Evolutionary conservation across 1,140 invertebrate species (phyloP).

Genomic region (Panagrolaimus sp.): DNA sequence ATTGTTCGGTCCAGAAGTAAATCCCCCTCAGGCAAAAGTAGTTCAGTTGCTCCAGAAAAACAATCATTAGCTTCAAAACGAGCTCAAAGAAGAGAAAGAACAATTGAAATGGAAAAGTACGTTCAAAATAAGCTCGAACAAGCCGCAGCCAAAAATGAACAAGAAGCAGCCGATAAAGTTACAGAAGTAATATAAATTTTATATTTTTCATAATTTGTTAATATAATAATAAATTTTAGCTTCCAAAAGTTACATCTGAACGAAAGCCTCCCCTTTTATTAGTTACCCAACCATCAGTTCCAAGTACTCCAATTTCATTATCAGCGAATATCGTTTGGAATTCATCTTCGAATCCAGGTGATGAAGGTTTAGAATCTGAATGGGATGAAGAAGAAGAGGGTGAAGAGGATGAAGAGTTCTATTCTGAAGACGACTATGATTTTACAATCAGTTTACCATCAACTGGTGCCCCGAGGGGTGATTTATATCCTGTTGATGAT

Average conservation of each 20-base stretch:
- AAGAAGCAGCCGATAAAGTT: background rate
- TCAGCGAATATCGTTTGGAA: conserved; percentile 13
- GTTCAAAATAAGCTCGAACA: background rate
- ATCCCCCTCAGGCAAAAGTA: background rate
- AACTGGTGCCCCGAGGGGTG: conserved; percentile 15
- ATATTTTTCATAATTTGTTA: background rate
- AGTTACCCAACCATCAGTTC: conserved; percentile 20
- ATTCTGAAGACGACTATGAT: conserved; percentile 2
- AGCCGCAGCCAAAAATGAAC: background rate
- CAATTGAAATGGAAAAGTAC: conserved; percentile 6
- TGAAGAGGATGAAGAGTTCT: conserved; percentile 19
- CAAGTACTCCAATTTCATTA: conserved; percentile 13
- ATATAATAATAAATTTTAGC: background rate
- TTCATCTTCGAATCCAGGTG: background rate
- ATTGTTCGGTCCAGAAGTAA: background rate
- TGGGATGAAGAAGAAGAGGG: conserved; percentile 23
- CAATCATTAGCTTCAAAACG: background rate
- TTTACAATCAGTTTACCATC: conserved; percentile 3
- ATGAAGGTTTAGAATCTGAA: background rate
- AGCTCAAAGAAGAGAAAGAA: background rate
- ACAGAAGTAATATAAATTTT: background rate
- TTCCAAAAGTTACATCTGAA: no score
- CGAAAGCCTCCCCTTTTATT: background rate
- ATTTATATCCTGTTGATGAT: background rate
- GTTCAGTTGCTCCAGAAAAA: background rate